Evolutionary conservation across 2,113 vertebrate genomes (phyloP).

Genomic region (Oxyruncus cristatus): DNA sequence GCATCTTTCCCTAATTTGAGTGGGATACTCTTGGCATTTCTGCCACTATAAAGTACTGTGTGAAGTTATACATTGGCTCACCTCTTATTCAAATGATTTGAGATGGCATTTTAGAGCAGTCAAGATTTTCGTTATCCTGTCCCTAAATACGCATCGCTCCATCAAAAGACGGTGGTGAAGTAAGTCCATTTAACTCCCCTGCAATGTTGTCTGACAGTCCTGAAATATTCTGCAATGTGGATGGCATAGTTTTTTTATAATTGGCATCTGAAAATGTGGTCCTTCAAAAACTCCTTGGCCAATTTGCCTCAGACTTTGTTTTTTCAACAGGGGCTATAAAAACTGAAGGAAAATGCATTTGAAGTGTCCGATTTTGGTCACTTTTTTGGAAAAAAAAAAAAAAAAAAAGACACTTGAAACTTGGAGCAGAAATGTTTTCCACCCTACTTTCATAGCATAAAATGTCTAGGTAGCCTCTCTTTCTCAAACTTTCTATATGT

Average conservation of each 20-base stretch:
- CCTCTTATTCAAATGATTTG: conserved; percentile 9
- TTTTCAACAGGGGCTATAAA: not conserved
- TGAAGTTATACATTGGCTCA: not conserved
- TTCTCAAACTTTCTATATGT: not conserved
- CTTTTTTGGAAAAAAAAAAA: not conserved
- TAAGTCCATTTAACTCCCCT: not conserved
- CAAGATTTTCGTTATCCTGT: not conserved
- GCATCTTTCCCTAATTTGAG: conserved; percentile 31
- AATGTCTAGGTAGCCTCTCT: not conserved
- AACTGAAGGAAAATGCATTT: not conserved
- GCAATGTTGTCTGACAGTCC: not conserved
- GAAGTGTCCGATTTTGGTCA: not conserved
- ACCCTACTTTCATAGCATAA: not conserved
- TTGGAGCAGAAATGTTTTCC: not conserved
- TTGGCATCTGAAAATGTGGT: not conserved
- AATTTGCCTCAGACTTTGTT: not conserved
- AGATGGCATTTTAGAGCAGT: not conserved
- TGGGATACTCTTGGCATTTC: conserved; percentile 32
- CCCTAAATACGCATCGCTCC: not conserved
- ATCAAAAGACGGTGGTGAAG: not conserved
- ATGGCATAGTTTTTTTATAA: not conserved
- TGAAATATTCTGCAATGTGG: not conserved
- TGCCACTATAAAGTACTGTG: conserved; percentile 21
- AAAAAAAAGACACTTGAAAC: not conserved
- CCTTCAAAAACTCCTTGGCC: not conserved